These are phyloP conservation scores for Eonycteris spelaea DNA, from an alignment of 2,113 vertebrate genomes.

Conservation along the genomic window DNA sequence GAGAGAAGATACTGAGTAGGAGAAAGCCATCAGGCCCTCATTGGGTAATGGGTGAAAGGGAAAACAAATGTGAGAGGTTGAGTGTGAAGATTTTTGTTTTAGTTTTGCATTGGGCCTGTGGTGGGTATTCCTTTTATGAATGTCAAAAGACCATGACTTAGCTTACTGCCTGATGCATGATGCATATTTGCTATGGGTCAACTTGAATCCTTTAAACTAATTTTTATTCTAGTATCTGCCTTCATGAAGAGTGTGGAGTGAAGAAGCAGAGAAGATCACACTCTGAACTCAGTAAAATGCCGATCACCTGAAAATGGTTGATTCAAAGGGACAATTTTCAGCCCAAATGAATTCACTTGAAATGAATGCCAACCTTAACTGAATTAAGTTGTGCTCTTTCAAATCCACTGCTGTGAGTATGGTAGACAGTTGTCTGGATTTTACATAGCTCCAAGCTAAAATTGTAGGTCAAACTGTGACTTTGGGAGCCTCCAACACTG, in stretches of 20 bases:
- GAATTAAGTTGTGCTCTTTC: constrained; percentile 60
- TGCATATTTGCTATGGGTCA: background rate
- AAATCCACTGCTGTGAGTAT: constrained; percentile 19
- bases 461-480: constrained; percentile 55
- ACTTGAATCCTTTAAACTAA: background rate
- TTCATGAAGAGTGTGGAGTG: background rate
- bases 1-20: background rate
- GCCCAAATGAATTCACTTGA: constrained; percentile 39
- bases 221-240: background rate
- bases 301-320: constrained; percentile 1
- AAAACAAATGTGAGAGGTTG: background rate
- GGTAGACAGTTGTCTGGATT: constrained; percentile 44
- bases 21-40: background rate
- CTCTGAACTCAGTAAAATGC: constrained; percentile 4
- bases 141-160: background rate
- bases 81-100: background rate
- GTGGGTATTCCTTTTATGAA: background rate
- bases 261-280: background rate
- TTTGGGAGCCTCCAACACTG: background rate
- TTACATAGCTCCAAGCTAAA: constrained; percentile 54
- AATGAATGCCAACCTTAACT: constrained; percentile 39
- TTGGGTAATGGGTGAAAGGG: background rate
- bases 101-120: background rate
- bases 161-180: background rate
- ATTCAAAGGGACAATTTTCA: constrained; percentile 63